These are phyloP conservation scores for Acestrorhynchus altus DNA, from an alignment of 2,797 vertebrate genomes.

Conservation along the genomic window DNA sequence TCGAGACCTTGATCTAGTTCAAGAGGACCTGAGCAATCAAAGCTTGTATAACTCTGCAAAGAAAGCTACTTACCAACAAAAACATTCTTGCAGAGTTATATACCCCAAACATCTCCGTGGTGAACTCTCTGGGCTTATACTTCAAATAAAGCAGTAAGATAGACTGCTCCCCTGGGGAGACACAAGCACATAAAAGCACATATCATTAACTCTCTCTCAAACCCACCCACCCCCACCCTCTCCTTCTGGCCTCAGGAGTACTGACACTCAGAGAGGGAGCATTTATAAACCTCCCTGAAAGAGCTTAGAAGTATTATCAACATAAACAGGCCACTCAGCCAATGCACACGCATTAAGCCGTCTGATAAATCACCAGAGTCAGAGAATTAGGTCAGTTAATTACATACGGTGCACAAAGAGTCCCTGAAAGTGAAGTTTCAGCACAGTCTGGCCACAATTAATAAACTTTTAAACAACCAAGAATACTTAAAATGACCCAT, in stretches of 20 bases:
- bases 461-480: background rate
- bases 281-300: constrained; percentile 37
- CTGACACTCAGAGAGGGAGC: constrained; percentile 27
- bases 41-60: constrained; percentile 39
- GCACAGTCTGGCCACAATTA: background rate
- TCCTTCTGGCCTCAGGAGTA: constrained; percentile 33
- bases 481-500: background rate
- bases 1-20: background rate
- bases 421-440: background rate
- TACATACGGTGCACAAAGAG: constrained; percentile 6
- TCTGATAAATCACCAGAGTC: constrained; percentile 27
- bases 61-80: constrained; percentile 65
- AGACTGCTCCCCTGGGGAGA: constrained; percentile 66
- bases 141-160: constrained; percentile 70
- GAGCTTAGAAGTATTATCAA: constrained; percentile 49
- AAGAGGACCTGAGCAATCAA: constrained; percentile 34
- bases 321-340: constrained; percentile 44
- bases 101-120: constrained; percentile 66
- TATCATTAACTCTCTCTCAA: constrained; percentile 44
- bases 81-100: constrained; percentile 69
- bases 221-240: background rate
- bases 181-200: constrained; percentile 55
- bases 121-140: constrained; percentile 69
- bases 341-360: constrained; percentile 22
- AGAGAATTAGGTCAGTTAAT: constrained; percentile 15